phyloP scores from a whole-genome alignment of 2,797 vertebrate species.

The Arremon brunneinucha region DNA sequence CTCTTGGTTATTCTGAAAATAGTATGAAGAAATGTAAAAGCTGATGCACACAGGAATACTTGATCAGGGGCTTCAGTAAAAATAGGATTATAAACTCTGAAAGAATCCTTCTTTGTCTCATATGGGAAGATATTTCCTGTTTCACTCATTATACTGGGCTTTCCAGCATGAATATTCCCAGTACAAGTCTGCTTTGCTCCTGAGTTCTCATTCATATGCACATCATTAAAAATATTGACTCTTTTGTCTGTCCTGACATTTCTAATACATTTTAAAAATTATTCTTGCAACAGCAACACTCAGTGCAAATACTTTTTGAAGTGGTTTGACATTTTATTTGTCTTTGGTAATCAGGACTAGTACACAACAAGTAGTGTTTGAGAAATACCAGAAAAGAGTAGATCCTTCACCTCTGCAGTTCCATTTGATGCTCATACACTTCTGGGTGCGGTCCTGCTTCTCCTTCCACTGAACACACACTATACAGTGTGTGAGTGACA shows the following conservation, averaged over 20 bases:
- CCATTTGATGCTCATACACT: not conserved
- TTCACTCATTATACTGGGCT: not conserved
- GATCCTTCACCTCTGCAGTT: not conserved
- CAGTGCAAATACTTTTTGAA: not conserved
- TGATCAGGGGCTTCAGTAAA: not conserved
- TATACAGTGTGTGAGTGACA: fast-evolving
- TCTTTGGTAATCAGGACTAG: not conserved
- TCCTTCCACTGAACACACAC: not conserved
- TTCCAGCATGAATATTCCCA: not conserved
- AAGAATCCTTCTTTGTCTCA: not conserved
- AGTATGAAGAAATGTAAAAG: not conserved
- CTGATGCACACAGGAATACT: not conserved
- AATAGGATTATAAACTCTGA: not conserved
- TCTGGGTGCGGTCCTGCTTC: not conserved
- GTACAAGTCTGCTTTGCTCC: not conserved
- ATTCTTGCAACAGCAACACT: not conserved
- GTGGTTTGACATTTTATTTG: not conserved
- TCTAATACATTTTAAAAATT: not conserved
- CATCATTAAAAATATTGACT: not conserved
- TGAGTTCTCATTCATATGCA: not conserved
- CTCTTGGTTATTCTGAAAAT: not conserved
- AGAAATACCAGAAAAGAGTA: not conserved
- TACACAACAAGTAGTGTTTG: not conserved
- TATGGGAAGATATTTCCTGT: not conserved
- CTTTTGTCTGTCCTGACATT: not conserved